Base-by-base conservation (phyloP, 2,797 vertebrate species). In the Notamacropus eugenii region DNA sequence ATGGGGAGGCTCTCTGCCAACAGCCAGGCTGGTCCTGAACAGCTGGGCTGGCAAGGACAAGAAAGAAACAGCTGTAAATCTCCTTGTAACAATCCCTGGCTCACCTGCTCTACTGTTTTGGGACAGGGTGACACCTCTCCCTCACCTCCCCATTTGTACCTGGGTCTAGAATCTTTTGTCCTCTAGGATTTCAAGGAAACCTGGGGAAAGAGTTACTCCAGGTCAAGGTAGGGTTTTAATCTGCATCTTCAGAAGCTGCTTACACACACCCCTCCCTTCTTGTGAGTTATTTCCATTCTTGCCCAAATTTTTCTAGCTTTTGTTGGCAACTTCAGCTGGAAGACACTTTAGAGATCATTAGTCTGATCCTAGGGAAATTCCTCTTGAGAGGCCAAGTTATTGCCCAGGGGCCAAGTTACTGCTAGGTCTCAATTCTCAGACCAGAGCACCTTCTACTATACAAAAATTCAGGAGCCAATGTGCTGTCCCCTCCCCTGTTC, bases 1-100 rank as follows among this genome's bases (percentile, higher is more conserved):
- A 98, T 95, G 90, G 95, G 96, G 96, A 97, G 57, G 74, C 96
- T 97, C 96, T 93, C 93, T 98, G 98, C 98, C 98, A 98, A 96
- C 92, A 90, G 93, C 97, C 96, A 93, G 1, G 57, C 97, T 94
- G 98, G 97, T 97, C 95, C 94, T 55, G 55, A 96, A 95, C 97
- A 95, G 95, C 97, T 1, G 74, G 93, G 96, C 97, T 96, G 96
- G 96, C 62, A 0, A 54, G 90, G 5, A 16, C 14, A 54, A 16
- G 67, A 96, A 93, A 95, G 96, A 96, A 94, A 95, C 0, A 0
- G 28, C 27, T 93, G 96, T 95, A 82, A 91, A 94, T 97, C 54
- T 97, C 62, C 92, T 46, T 0, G 0, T 40, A 4, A 95, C 94
- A 93, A 55, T 0, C 91, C 40, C 40, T 13, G 50, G 0, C 0